Evolutionary conservation across 2,113 vertebrate genomes (phyloP).

Genomic region (Sinocyclocheilus anophthalmus): DNA sequence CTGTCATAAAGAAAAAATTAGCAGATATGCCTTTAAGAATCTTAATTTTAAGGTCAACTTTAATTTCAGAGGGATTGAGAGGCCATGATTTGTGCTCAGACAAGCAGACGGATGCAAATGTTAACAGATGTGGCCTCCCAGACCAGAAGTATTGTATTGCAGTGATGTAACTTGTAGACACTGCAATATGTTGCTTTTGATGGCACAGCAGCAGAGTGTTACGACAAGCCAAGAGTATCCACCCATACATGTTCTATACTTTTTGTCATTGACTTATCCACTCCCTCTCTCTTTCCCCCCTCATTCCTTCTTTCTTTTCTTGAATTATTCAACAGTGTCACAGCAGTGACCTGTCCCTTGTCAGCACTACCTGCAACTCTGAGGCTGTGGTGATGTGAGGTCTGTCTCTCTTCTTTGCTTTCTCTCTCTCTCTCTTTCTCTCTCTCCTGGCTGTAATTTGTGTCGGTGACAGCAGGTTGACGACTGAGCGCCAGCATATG

Average conservation of each 20-base stretch:
- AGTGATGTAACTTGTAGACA: constrained; percentile 53
- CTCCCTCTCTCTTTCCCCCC: constrained; percentile 50
- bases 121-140: constrained; percentile 43
- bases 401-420: constrained; percentile 50
- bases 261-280: constrained; percentile 51
- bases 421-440: constrained; percentile 52
- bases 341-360: constrained; percentile 79
- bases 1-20: background rate
- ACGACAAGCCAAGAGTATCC: constrained; percentile 53
- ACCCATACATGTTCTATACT: constrained; percentile 52
- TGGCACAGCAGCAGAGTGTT: constrained; percentile 53
- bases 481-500: constrained; percentile 71
- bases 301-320: constrained; percentile 50
- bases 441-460: constrained; percentile 78
- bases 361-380: constrained; percentile 65
- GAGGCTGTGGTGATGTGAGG: constrained; percentile 46
- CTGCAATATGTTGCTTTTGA: constrained; percentile 60
- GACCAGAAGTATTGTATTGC: constrained; percentile 37
- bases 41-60: background rate
- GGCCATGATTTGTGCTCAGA: background rate
- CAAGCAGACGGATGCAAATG: constrained; percentile 54
- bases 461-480: constrained; percentile 80
- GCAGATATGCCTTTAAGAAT: background rate
- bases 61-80: background rate
- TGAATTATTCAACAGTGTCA: constrained; percentile 81